Evolutionary conservation across 2,797 vertebrate species (phyloP), one percentile per base, ranked within the genome.

Genomic region (Staurois parvus): DNA sequence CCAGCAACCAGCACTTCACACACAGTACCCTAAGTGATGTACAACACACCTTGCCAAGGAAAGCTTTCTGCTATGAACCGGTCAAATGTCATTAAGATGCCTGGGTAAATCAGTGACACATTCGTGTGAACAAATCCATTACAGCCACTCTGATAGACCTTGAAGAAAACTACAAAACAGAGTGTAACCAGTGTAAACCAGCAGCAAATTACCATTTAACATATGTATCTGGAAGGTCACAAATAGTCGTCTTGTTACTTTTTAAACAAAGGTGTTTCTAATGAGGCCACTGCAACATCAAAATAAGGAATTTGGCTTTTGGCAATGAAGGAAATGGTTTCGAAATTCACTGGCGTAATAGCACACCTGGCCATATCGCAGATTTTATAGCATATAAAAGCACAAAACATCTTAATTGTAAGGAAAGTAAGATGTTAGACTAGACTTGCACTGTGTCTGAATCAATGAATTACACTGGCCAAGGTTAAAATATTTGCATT

Each of bases 181-280:
- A 92, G 85, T 19, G 19, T 30, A 90, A 91, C 94, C 90, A 90
- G 93, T 72, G 81, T 90, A 92, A 93, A 92, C 93, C 89, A 89
- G 92, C 24, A 88, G 79, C 88, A 88, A 70, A 91, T 75, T 88
- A 89, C 86, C 88, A 85, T 83, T 93, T 90, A 91, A 92, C 89
- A 88, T 92, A 92, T 93, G 90, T 94, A 88, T 90, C 88, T 78
- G 86, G 72, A 91, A 92, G 94, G 94, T 93, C 95, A 93, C 74
- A 92, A 91, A 94, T 91, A 91, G 93, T 89, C 88, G 88, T 87
- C 95, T 94, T 93, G 95, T 96, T 97, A 96, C 91, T 93, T 89
- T 96, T 96, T 95, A 96, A 96, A 93, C 95, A 93, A 96, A 96
- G 93, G 93, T 88, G 94, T 90, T 92, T 89, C 92, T 95, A 96